Base-by-base conservation (phyloP, 2,797 vertebrate genomes). In the Telmatherina bonti region DNA sequence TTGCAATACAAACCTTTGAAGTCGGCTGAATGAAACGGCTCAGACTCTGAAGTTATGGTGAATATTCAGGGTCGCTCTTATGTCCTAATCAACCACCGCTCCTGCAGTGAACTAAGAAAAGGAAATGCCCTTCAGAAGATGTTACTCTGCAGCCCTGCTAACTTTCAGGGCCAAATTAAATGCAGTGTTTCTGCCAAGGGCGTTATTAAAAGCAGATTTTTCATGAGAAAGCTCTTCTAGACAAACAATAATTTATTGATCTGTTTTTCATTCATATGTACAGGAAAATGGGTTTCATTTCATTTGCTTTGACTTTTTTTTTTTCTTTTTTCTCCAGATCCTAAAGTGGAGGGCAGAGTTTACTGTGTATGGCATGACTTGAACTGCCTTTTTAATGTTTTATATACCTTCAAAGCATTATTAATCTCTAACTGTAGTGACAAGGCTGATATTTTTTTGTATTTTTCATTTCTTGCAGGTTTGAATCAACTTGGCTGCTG, bases 201-300 rank as follows among this genome's bases (percentile, higher is more conserved):
- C 74, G 77, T 88, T 80, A 92, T 85, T 82, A 85, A 82, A 74
- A 83, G 78, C 85, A 88, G 86, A 90, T 88, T 86, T 67, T 71
- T 47, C 41, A 54, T 45, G 11, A 63, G 67, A 68, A 78, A 18
- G 41, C 68, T 66, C 64, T 35, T 69, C 79, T 74, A 85, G 79
- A 79, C 71, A 69, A 82, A 85, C 76, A 68, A 67, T 86, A 76
- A 85, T 85, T 90, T 82, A 85, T 65, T 83, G 63, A 82, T 88
- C 81, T 85, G 76, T 75, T 92, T 92, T 89, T 88, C 78, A 92
- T 92, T 89, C 74, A 62, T 61, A 27, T 74, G 68, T 81, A 70
- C 31, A 63, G 82, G 78, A 77, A 91, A 90, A 83, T 79, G 31
- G 54, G 38, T 84, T 79, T 85, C 30, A 52, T 59, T 57, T 64